A percentile compares a stretch with the other conserved stretches of the same genome.
These are phyloP conservation scores for Epistrophella euchroma DNA, from an alignment of 2,888 invertebrate species.

Conservation along the genomic window DNA sequence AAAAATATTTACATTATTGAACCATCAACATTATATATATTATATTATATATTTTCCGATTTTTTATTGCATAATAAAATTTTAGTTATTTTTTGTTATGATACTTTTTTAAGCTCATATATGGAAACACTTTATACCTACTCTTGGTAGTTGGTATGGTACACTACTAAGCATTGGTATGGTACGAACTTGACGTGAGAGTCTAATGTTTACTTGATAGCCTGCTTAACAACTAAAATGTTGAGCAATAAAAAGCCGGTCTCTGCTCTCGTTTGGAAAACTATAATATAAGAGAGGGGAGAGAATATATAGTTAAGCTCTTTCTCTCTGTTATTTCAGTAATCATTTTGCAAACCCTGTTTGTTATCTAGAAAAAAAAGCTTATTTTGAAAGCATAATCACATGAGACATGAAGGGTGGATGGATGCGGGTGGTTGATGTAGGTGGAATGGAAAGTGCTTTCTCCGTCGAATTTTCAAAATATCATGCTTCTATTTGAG, in stretches of 20 bases:
- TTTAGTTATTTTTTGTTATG: too few relatives aligned
- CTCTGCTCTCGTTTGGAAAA: constrained; percentile 14
- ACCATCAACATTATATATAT: too few relatives aligned
- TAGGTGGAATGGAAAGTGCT: constrained; percentile 48
- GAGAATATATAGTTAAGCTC: neutral
- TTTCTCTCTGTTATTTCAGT: neutral
- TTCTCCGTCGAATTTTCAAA: constrained; percentile 65
- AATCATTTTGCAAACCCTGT: constrained; percentile 25
- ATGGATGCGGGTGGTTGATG: constrained; percentile 5
- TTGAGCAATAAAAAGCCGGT: constrained; percentile 54
- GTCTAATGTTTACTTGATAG: constrained; percentile 15
- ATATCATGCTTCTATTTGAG: constrained; percentile 31
- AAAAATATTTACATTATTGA: too few relatives aligned
- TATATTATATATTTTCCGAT: too few relatives aligned
- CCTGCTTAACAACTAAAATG: neutral
- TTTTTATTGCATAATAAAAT: too few relatives aligned
- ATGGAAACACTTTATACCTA: neutral
- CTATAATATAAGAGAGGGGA: neutral
- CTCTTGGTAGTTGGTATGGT: neutral
- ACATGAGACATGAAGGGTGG: too few relatives aligned
- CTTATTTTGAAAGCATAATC: constrained; percentile 38
- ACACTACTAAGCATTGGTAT: neutral
- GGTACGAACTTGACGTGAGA: neutral
- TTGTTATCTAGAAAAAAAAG: constrained; percentile 13
- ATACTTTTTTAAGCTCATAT: neutral